phyloP scores from a whole-genome alignment of 2,888 invertebrate genomes.

The Bhutanitis thaidina region DNA sequence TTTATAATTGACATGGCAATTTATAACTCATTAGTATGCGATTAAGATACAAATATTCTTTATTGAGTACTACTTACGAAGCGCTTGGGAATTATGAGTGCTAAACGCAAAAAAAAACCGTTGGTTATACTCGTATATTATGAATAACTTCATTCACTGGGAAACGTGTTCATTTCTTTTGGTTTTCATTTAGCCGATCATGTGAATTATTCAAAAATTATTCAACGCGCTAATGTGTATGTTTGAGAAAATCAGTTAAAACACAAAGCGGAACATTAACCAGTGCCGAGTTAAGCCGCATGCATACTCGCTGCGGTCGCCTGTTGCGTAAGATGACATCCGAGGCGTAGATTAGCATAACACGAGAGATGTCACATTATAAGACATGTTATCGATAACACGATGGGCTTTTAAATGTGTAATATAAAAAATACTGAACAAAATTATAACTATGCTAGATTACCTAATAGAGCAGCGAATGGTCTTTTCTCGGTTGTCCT shows the following conservation, averaged over 20 bases:
- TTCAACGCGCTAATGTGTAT: not conserved
- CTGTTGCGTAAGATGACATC: constrained; percentile 77
- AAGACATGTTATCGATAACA: constrained; percentile 14
- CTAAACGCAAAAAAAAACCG: too few species aligned
- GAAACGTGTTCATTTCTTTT: not conserved
- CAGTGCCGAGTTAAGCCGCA: constrained; percentile 55
- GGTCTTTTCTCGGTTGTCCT: too few species aligned
- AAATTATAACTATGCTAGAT: too few species aligned
- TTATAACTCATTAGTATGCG: not conserved
- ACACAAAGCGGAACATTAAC: constrained; percentile 47
- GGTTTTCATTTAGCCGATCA: not conserved
- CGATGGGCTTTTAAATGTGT: too few species aligned
- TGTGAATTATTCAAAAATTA: not conserved
- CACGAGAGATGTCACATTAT: constrained; percentile 44
- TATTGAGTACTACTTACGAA: too few species aligned
- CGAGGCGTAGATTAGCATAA: constrained; percentile 71
- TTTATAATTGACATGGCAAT: not conserved
- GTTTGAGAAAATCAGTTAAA: constrained; percentile 40
- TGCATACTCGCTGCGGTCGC: constrained; percentile 57
- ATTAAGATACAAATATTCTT: too few species aligned
- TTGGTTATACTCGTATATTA: too few species aligned
- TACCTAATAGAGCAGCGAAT: too few species aligned
- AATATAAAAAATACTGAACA: too few species aligned
- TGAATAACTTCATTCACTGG: too few species aligned
- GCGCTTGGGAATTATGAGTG: too few species aligned